A percentile compares a stretch with the other conserved stretches of the same genome.
Conservation (phyloP, 1,140 invertebrate genomes). For the Drosophila sulfurigaster region DNA sequence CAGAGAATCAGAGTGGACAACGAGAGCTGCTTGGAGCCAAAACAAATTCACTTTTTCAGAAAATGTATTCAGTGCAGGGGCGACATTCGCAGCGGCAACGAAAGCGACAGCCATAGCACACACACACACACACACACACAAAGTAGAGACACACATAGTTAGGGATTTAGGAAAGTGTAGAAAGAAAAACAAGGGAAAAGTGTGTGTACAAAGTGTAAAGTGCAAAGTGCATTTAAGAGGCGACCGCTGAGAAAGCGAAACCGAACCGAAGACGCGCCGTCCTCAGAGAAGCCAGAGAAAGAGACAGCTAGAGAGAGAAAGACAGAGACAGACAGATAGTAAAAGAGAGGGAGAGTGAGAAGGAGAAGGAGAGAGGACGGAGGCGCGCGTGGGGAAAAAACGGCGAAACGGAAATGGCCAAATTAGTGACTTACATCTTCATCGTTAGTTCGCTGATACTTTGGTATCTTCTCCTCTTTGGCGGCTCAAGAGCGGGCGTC, state of each 20-base stretch:
- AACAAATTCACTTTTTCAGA: slow-evolving; percentile 73
- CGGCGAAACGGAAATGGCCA: slow-evolving; percentile 66
- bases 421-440: slow-evolving; percentile 81
- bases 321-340: background rate
- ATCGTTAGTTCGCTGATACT: slow-evolving; percentile 74
- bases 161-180: background rate
- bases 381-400: background rate
- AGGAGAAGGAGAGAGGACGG: no score
- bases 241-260: slow-evolving; percentile 37
- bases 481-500: slow-evolving; percentile 34
- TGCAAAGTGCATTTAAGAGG: slow-evolving; percentile 55
- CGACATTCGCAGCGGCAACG: slow-evolving; percentile 82
- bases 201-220: slow-evolving; percentile 36
- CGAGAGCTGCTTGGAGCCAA: slow-evolving; percentile 40
- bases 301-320: slow-evolving; percentile 6
- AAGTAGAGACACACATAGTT: slow-evolving; percentile 14
- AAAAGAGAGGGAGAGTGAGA: background rate
- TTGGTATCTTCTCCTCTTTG: slow-evolving; percentile 78
- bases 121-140: slow-evolving; percentile 8
- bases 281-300: background rate
- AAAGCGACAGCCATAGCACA: slow-evolving; percentile 75
- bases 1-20: slow-evolving; percentile 2
- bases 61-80: slow-evolving; percentile 83
- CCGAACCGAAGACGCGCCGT: background rate
- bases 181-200: slow-evolving; percentile 14